These are phyloP conservation scores for Lepidonotus clava DNA, from an alignment of 2,888 invertebrate genomes.

Conservation along the genomic window DNA sequence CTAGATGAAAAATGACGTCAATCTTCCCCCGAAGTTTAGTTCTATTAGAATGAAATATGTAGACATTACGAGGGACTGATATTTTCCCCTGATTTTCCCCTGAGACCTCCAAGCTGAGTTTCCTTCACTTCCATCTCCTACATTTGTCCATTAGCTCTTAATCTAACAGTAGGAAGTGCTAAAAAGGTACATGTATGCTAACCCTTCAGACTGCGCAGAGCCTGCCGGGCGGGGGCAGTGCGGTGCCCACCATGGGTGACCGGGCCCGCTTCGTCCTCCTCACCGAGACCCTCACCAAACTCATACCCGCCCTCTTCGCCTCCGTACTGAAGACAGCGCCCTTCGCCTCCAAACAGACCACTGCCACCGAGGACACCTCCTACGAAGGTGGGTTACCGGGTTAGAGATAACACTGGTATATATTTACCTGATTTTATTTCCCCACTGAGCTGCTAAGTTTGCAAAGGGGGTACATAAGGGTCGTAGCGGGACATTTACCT, in stretches of 20 bases:
- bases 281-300: conserved; percentile 73
- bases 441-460: background rate
- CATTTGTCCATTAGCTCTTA: no score
- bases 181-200: no score
- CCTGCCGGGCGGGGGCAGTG: background rate
- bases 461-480: no score
- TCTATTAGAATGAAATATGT: no score
- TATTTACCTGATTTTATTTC: background rate
- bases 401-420: background rate
- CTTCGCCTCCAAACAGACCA: conserved; percentile 46
- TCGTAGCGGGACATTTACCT: no score
- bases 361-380: background rate
- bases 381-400: conserved; percentile 25
- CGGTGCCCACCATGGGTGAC: conserved; percentile 68
- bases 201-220: conserved; percentile 38
- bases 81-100: no score
- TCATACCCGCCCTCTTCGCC: conserved; percentile 78
- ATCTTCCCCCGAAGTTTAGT: no score
- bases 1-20: no score
- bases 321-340: conserved; percentile 76
- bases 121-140: background rate
- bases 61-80: no score
- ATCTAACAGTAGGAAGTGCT: background rate
- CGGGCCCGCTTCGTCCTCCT: conserved; percentile 74
- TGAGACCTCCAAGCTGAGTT: no score